These are phyloP conservation scores for Balaeniceps rex DNA, from an alignment of 2,113 vertebrate species.

Conservation along the genomic window DNA sequence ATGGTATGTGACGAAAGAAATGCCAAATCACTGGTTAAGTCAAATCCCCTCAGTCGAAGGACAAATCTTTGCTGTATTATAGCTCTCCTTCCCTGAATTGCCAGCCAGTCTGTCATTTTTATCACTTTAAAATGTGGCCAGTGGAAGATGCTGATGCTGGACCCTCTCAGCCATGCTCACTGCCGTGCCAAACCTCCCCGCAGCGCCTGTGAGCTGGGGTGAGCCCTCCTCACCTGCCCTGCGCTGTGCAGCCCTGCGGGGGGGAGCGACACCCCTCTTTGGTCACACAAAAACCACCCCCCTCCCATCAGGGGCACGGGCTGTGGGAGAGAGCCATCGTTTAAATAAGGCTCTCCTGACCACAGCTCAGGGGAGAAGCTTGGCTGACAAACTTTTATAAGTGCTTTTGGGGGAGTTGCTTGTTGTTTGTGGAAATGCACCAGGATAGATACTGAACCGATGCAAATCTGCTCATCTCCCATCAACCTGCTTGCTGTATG, in stretches of 20 bases:
- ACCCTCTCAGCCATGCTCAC: background rate
- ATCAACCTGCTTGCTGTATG: no score
- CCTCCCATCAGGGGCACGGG: accelerated
- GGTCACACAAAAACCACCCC: background rate
- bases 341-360: background rate
- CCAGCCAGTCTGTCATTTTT: background rate
- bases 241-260: accelerated
- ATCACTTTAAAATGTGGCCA: background rate
- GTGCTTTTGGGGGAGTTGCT: background rate
- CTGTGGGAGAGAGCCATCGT: background rate
- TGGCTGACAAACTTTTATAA: accelerated
- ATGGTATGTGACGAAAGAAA: background rate
- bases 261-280: no score
- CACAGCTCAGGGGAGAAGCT: background rate
- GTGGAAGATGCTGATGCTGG: background rate
- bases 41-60: background rate
- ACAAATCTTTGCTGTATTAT: background rate
- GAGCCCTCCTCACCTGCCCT: background rate
- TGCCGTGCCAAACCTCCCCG: accelerated
- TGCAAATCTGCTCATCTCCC: background rate
- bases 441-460: background rate
- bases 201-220: background rate
- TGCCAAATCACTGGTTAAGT: background rate
- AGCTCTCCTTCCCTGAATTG: background rate
- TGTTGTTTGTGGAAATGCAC: background rate